Percentiles rank a stretch among this genome's conserved stretches.
Evolutionary conservation across 2,797 vertebrate species (phyloP).

Genomic region (Dromococcyx pavoninus): DNA sequence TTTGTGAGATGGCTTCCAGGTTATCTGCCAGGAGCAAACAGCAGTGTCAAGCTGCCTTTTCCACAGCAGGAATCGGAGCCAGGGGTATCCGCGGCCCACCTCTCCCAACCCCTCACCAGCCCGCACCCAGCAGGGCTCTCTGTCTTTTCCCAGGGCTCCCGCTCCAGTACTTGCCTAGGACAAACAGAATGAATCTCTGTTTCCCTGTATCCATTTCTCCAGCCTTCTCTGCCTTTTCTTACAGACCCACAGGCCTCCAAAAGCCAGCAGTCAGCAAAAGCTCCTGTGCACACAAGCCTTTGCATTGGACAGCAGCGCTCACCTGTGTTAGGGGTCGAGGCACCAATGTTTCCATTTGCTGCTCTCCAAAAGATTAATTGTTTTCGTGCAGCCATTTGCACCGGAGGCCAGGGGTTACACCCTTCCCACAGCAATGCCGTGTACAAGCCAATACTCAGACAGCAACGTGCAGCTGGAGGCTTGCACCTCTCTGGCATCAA

Average conservation of each 20-base stretch:
- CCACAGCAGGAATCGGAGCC: not conserved
- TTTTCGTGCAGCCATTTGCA: not conserved
- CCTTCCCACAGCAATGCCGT: not conserved
- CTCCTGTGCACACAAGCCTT: not conserved
- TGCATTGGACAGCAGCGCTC: not conserved
- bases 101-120: not conserved
- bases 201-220: not conserved
- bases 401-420: not conserved
- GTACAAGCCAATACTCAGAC: not conserved
- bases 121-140: rapidly evolving
- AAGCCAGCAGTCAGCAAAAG: slow-evolving; percentile 12
- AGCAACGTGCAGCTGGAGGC: not conserved
- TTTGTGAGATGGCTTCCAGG: slow-evolving; percentile 21
- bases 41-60: not conserved
- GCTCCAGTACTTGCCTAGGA: not conserved
- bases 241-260: not conserved
- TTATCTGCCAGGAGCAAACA: not conserved
- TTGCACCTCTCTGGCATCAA: not conserved
- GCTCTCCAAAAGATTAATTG: not conserved
- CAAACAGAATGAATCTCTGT: rapidly evolving
- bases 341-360: not conserved
- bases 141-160: not conserved
- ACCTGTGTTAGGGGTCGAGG: not conserved
- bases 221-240: not conserved
- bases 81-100: not conserved